Percentiles rank a stretch among this genome's conserved stretches.
Conservation (phyloP, 2,113 vertebrate species). For the Microcebus ravelobensis region DNA sequence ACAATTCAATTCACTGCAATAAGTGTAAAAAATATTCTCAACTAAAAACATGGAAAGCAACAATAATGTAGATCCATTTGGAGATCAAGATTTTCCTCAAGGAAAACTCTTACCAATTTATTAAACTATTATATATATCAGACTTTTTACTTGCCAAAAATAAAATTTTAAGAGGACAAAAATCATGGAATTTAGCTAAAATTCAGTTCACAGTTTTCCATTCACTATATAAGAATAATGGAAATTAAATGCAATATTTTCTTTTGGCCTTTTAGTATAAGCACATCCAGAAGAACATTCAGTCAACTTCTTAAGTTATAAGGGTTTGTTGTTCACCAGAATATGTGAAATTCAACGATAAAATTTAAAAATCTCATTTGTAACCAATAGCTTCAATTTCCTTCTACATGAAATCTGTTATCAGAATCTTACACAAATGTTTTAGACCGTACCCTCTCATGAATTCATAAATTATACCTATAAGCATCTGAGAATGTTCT, state of each 20-base stretch:
- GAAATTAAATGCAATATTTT: constrained; percentile 15
- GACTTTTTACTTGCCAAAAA: constrained; percentile 1
- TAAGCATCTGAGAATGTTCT: constrained; percentile 27
- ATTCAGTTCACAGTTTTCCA: neutral
- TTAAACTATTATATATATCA: constrained; percentile 39
- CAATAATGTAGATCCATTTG: constrained; percentile 12
- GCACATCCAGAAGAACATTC: neutral
- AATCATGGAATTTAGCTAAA: constrained; percentile 29
- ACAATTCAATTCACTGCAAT: neutral
- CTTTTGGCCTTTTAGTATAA: constrained; percentile 16
- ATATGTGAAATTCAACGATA: neutral
- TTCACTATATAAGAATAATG: neutral
- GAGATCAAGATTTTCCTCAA: constrained; percentile 19
- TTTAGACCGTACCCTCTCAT: neutral
- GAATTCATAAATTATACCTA: constrained; percentile 46
- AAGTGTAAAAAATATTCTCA: constrained; percentile 21
- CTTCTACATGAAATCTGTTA: constrained; percentile 13
- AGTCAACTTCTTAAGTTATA: neutral
- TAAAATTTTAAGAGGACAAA: constrained; percentile 32
- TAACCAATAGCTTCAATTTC: neutral
- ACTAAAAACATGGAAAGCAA: constrained; percentile 36
- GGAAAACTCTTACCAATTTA: constrained; percentile 22
- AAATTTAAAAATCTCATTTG: constrained; percentile 3
- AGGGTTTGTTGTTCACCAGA: neutral
- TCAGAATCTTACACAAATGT: constrained; percentile 20